A percentile compares a stretch with the other conserved stretches of the same genome.
Conservation (phyloP, 2,113 vertebrate species). For the Tursiops truncatus region DNA sequence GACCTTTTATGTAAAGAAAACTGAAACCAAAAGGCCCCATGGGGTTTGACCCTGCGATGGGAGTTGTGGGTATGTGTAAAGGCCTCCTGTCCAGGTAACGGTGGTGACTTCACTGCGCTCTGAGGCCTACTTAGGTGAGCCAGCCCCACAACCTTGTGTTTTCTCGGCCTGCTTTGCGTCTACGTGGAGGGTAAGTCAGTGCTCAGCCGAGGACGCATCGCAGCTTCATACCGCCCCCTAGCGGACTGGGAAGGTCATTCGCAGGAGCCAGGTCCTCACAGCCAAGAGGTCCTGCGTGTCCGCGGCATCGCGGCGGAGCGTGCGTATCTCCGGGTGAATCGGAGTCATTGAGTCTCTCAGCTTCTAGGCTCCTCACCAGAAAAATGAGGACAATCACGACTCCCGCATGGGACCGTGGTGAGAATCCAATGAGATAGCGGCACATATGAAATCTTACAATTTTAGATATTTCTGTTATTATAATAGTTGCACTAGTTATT, state of each 20-base stretch:
- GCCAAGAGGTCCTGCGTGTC: background rate
- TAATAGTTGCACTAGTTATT: background rate
- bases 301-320: fast-evolving
- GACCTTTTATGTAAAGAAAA: background rate
- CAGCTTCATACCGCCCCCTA: background rate
- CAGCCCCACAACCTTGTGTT: background rate
- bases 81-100: background rate
- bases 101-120: background rate
- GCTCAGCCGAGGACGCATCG: background rate
- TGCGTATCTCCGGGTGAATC: background rate
- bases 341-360: background rate
- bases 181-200: background rate
- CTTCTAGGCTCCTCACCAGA: background rate
- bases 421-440: background rate
- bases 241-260: background rate
- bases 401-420: background rate
- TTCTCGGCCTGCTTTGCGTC: background rate
- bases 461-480: background rate
- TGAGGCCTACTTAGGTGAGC: background rate
- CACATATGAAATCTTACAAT: background rate
- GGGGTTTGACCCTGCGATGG: background rate
- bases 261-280: background rate
- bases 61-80: too few relatives aligned
- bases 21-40: background rate
- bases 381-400: background rate